Evolutionary conservation across 2,113 vertebrate species (phyloP).

Genomic region (Platichthys flesus): DNA sequence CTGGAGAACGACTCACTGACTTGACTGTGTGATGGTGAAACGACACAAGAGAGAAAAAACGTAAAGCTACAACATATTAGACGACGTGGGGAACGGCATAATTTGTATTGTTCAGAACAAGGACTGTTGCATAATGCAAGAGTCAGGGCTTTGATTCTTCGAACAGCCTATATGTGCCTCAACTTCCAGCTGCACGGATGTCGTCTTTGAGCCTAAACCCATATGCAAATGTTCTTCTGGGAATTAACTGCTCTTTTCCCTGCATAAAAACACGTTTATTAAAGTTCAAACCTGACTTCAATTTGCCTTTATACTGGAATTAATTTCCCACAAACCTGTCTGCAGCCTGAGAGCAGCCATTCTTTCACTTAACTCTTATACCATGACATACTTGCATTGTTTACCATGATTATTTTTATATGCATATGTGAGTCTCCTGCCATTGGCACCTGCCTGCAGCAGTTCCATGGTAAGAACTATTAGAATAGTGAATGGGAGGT

Average conservation of each 20-base stretch:
- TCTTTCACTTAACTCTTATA: slow-evolving; percentile 24
- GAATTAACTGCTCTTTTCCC: slow-evolving; percentile 48
- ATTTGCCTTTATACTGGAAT: slow-evolving; percentile 23
- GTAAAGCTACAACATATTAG: slow-evolving; percentile 8
- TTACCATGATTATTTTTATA: slow-evolving; percentile 45
- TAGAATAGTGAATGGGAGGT: slow-evolving; percentile 18
- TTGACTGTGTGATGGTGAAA: slow-evolving; percentile 27
- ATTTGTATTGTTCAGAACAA: slow-evolving; percentile 63
- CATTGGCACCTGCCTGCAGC: slow-evolving; percentile 38
- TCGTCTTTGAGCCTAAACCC: slow-evolving; percentile 57
- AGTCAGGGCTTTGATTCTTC: slow-evolving; percentile 61
- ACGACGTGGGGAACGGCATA: slow-evolving; percentile 44
- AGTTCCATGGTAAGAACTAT: not conserved
- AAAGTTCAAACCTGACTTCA: slow-evolving; percentile 26
- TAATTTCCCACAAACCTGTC: slow-evolving; percentile 40
- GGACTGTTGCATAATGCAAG: slow-evolving; percentile 60
- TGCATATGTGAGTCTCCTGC: slow-evolving; percentile 34
- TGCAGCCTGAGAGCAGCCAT: not conserved
- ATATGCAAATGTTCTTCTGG: slow-evolving; percentile 66
- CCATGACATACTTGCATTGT: slow-evolving; percentile 38
- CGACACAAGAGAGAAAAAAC: slow-evolving; percentile 32
- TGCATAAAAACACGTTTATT: slow-evolving; percentile 58
- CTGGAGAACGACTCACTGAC: slow-evolving; percentile 7
- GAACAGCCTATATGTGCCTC: slow-evolving; percentile 44
- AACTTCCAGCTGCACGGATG: slow-evolving; percentile 46